Conservation (phyloP, 2,113 vertebrate genomes). For the Rhabdornis inornatus region DNA sequence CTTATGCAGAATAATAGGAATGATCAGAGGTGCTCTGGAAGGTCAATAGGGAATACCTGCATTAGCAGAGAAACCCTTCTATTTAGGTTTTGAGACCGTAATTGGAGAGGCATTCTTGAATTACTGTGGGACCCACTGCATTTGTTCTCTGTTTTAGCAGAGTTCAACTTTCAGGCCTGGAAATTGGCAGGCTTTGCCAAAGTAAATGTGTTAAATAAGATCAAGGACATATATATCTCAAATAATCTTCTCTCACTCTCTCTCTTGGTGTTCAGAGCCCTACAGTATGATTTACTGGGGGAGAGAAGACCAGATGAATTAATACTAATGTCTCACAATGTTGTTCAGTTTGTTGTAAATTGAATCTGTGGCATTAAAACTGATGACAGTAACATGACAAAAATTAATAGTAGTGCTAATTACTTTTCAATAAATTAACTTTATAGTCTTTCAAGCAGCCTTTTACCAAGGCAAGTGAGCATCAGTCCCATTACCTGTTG, state of each 20-base stretch:
- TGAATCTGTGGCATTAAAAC: slow-evolving; percentile 49
- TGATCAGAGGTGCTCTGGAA: background rate
- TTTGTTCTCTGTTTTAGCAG: background rate
- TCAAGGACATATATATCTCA: slow-evolving; percentile 1
- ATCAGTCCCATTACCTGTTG: background rate
- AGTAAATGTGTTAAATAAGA: slow-evolving; percentile 29
- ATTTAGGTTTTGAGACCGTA: background rate
- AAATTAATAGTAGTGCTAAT: slow-evolving; percentile 68
- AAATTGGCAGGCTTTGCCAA: background rate
- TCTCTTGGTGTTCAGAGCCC: background rate
- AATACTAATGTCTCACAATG: background rate
- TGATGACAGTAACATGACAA: slow-evolving; percentile 51
- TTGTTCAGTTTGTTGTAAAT: slow-evolving; percentile 38
- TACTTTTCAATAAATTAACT: slow-evolving; percentile 66
- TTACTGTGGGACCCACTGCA: background rate
- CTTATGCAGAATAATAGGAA: background rate
- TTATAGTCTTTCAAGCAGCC: slow-evolving; percentile 56
- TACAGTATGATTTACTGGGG: background rate
- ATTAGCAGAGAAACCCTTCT: background rate
- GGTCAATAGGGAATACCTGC: background rate
- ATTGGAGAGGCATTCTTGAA: background rate
- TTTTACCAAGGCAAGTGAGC: slow-evolving; percentile 48
- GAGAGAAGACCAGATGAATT: background rate
- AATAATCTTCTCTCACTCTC: background rate
- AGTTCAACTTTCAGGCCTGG: background rate